These are phyloP conservation scores for Merops nubicus DNA, from an alignment of 2,113 vertebrate genomes.

Conservation along the genomic window DNA sequence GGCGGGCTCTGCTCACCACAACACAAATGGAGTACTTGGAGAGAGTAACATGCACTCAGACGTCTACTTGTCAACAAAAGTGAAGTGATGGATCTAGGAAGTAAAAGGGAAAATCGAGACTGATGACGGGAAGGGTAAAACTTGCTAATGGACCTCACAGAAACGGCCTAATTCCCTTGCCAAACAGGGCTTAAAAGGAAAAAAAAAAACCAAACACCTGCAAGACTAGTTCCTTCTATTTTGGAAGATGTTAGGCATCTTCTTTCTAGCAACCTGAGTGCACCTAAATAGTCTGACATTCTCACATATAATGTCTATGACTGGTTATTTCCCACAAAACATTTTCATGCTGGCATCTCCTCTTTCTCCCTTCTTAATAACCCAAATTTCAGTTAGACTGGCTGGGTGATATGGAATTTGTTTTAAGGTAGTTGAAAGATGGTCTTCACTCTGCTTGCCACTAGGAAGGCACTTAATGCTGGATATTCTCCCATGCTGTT, in stretches of 20 bases:
- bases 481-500: background rate
- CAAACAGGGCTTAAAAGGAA: background rate
- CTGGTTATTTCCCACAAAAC: background rate
- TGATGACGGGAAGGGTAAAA: background rate
- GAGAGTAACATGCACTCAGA: background rate
- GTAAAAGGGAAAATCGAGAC: background rate
- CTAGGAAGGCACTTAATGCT: rapidly evolving
- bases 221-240: background rate
- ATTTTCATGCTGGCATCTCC: background rate
- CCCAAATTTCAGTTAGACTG: background rate
- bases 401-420: rapidly evolving
- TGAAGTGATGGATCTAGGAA: background rate
- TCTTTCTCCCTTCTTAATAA: background rate
- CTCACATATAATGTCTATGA: rapidly evolving
- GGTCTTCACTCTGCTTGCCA: background rate
- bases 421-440: background rate
- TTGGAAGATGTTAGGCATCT: background rate
- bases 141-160: background rate
- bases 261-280: background rate
- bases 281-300: background rate
- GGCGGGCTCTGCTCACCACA: too few relatives aligned
- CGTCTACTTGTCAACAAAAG: background rate
- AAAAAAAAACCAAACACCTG: rapidly evolving
- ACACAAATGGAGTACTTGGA: background rate
- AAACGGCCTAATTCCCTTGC: rapidly evolving